Evolutionary conservation across 2,888 invertebrate species (phyloP), one percentile per base, ranked within the genome.

Genomic region (Pediacus dermestoides): DNA sequence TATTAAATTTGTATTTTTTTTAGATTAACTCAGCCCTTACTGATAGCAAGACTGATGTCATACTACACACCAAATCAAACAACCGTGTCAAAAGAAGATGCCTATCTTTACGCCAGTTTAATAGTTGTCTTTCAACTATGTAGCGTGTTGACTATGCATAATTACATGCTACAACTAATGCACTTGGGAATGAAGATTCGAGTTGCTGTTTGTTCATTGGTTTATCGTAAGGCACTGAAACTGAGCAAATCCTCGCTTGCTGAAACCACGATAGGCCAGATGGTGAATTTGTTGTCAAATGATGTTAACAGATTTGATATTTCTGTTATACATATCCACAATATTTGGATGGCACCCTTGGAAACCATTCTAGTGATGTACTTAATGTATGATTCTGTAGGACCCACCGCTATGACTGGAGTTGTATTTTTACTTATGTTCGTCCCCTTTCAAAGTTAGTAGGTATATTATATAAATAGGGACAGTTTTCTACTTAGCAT

Each of bases 241-340:
- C 26, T 57, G 22, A 57, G 52, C 35, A 49, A 51, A 32, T 37
- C 45, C 1, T 42, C 55, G 2, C 26, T 57, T 18, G 50, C 46
- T 1, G 50, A 52, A 27, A 53, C 55, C 3, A 57, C 57, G 4
- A 41, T 54, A 10, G 57, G 57, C 2, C 53, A 55, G 31, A 53
- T 57, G 55, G 55, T 57, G 4, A 57, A 55, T 30, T 39, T 57
- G 12, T 41, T 53, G 14, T 49, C 53, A 9, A 55, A 55, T 30
- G 55, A 55, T 66, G 89, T 91, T 0, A 83, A 82, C 48, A 71
- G 89, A 39, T 89, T 92, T 66, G 91, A 92, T 66, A 76, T 85
- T 69, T 82, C 83, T 2, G 76, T 82, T 8, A 71, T 87, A 34
- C 87, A 88, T 63, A 64, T 88, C 6, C 85, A 89, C 61, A 88